Evolutionary conservation across 2,113 vertebrate species (phyloP).

Genomic region (Caranx ignobilis): DNA sequence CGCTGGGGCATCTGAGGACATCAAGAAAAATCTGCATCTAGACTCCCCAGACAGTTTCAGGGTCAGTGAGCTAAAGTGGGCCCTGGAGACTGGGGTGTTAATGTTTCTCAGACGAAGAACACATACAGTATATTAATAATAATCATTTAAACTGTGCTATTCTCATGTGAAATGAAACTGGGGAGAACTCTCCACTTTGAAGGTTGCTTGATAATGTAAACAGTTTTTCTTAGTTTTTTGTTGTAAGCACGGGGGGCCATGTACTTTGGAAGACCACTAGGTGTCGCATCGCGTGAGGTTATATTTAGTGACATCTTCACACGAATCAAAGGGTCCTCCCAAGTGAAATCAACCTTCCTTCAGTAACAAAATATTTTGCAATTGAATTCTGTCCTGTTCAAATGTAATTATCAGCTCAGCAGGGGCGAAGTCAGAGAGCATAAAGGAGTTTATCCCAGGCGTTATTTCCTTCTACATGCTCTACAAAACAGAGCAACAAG

Average conservation of each 20-base stretch:
- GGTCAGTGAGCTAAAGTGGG: constrained; percentile 83
- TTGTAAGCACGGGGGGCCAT: neutral
- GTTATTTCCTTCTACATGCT: constrained; percentile 37
- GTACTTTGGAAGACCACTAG: constrained; percentile 63
- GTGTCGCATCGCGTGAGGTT: constrained; percentile 66
- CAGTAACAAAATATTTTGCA: constrained; percentile 29
- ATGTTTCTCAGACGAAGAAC: neutral
- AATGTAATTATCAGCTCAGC: constrained; percentile 40
- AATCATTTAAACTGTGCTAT: neutral
- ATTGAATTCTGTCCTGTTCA: constrained; percentile 34
- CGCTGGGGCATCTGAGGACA: constrained; percentile 95
- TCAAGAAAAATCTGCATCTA: constrained; percentile 92
- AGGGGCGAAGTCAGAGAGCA: constrained; percentile 14
- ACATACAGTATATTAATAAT: neutral
- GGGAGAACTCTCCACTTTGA: neutral
- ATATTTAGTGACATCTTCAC: neutral
- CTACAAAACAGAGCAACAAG: constrained; percentile 56
- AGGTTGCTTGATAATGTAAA: neutral
- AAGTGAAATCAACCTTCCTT: constrained; percentile 31
- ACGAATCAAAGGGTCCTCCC: constrained; percentile 4
- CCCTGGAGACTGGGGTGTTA: neutral
- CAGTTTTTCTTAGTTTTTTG: neutral
- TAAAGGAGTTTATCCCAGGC: constrained; percentile 32
- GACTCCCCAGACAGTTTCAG: constrained; percentile 95
- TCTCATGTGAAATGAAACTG: neutral